These are phyloP conservation scores for Lethenteron camtschaticum DNA, from an alignment of 2,113 vertebrate genomes.

Conservation along the genomic window DNA sequence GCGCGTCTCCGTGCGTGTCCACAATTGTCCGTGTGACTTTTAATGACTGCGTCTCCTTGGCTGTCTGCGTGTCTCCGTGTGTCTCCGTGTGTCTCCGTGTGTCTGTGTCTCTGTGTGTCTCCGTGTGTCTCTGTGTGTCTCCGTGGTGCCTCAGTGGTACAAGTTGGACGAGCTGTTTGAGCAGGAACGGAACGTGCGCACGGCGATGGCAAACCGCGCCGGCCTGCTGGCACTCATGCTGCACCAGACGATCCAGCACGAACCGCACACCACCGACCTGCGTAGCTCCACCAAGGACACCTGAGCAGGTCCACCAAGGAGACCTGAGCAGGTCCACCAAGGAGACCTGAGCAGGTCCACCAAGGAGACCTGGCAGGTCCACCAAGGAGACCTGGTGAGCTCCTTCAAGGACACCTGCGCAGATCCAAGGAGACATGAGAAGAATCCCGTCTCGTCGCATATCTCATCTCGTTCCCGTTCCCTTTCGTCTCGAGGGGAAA, in stretches of 20 bases:
- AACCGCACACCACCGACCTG: conserved; percentile 56
- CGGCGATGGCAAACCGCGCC: conserved; percentile 72
- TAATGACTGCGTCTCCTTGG: background rate
- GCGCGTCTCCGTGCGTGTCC: too few relatives aligned
- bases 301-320: conserved; percentile 18
- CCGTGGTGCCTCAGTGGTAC: conserved; percentile 41
- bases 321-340: too few relatives aligned
- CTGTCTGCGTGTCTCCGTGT: background rate
- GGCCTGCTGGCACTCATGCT: conserved; percentile 67
- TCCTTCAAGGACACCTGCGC: too few relatives aligned
- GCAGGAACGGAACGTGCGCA: conserved; percentile 66
- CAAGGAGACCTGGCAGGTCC: too few relatives aligned
- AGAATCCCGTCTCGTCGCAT: too few relatives aligned
- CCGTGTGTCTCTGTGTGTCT: background rate
- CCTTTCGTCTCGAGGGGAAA: too few relatives aligned
- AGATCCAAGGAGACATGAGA: too few relatives aligned
- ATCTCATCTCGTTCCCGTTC: too few relatives aligned
- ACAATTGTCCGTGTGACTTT: too few relatives aligned
- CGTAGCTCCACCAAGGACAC: conserved; percentile 42
- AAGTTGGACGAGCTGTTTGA: conserved; percentile 76
- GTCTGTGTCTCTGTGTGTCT: background rate
- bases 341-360: too few relatives aligned
- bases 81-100: background rate
- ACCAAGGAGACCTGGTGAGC: too few relatives aligned
- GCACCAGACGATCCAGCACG: conserved; percentile 74